Evolutionary conservation across 1,140 invertebrate species (phyloP).

Genomic region (Maconellicoccus hirsutus): DNA sequence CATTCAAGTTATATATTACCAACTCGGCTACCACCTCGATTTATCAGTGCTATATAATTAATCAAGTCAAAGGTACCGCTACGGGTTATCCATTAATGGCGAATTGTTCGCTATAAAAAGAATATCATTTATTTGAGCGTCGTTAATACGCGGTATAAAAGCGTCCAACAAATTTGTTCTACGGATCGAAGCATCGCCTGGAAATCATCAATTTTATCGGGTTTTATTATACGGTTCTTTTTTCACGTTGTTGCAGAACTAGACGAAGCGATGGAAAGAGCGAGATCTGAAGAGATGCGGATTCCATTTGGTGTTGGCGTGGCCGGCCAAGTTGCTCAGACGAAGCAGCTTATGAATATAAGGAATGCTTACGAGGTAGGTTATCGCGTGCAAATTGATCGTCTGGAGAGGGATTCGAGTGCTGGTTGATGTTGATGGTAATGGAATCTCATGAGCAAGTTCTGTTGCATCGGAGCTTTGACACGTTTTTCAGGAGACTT

Average conservation of each 20-base stretch:
- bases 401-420: no score
- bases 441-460: no score
- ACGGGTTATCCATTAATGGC: not conserved
- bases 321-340: conserved; percentile 75
- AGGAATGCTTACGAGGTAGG: conserved; percentile 74
- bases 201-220: not conserved
- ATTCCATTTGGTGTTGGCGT: conserved; percentile 86
- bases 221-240: not conserved
- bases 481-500: no score
- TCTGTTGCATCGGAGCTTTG: no score
- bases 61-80: not conserved
- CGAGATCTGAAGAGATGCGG: conserved; percentile 63
- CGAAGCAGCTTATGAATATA: conserved; percentile 78
- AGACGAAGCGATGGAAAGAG: conserved; percentile 57
- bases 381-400: not conserved
- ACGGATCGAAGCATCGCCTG: not conserved
- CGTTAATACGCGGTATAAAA: not conserved
- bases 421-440: no score
- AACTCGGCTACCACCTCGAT: not conserved
- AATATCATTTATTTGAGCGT: not conserved
- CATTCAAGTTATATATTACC: not conserved
- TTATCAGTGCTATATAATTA: not conserved
- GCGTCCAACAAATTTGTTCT: no score
- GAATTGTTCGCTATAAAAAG: not conserved
- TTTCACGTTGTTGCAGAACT: conserved; percentile 40